Evolutionary conservation across 2,113 vertebrate species (phyloP).

Genomic region (Marcusenius ussheri): DNA sequence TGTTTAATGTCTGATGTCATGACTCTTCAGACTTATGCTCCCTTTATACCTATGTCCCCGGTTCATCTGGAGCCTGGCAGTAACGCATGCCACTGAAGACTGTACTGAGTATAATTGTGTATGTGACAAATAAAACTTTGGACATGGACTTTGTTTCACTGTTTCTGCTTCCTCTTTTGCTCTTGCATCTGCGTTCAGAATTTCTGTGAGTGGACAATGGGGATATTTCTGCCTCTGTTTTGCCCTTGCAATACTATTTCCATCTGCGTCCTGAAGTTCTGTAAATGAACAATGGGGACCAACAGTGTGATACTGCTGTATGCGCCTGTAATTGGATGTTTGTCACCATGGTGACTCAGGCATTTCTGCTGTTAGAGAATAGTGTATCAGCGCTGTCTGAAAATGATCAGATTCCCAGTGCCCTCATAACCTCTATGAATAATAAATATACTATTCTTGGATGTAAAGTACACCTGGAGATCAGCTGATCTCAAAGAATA

Average conservation of each 20-base stretch:
- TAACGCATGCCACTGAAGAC: neutral
- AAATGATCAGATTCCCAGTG: slow-evolving; percentile 24
- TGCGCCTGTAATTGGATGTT: neutral
- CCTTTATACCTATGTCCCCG: neutral
- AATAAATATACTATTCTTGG: slow-evolving; percentile 22
- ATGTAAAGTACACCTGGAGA: slow-evolving; percentile 22
- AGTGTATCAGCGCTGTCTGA: neutral
- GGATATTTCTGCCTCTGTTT: neutral
- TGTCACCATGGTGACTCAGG: slow-evolving; percentile 12
- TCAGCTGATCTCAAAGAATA: slow-evolving; percentile 11
- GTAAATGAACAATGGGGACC: neutral
- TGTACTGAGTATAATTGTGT: neutral
- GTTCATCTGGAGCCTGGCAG: neutral
- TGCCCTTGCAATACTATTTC: neutral
- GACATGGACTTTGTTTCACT: neutral
- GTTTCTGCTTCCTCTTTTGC: neutral
- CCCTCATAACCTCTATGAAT: slow-evolving; percentile 20
- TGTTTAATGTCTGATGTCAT: neutral
- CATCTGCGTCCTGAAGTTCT: neutral
- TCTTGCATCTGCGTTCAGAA: neutral
- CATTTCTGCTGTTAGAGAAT: slow-evolving; percentile 4
- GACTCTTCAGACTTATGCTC: neutral
- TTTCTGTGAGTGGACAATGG: neutral
- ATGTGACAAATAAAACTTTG: neutral
- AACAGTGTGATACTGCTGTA: neutral